Base-by-base conservation (phyloP, 2,113 vertebrate genomes). In the Barbus barbus region DNA sequence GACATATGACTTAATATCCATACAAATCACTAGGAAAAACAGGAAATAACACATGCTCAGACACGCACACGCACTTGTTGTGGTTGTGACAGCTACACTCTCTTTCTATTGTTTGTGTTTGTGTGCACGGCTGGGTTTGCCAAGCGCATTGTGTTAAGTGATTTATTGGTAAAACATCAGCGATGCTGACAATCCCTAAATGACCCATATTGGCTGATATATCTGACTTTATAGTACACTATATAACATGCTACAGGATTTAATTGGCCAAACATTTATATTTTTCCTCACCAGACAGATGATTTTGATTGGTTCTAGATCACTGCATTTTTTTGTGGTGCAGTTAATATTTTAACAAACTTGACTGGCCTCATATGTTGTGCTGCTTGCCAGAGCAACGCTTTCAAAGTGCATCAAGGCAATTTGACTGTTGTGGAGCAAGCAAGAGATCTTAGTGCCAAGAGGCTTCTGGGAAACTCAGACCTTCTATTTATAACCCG, bases 401-500 rank as follows among this genome's bases (percentile, higher is more conserved):
- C 31, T 67, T 81, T 51, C 41, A 3, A 3, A 48, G 24, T 22
- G 18, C 26, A 67, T 81, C 61, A 67, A 28, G 18, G n/a, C 38
- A 48, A 28, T 44, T 16, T 26, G 56, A 79, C 76, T 11, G n/a
- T 78, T 79, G 56, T 61, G 77, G 53, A 63, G 22, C 7, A 63
- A 41, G 58, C n/a, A 79, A 18, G 56, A 1, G 41, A 80, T 65
- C 24, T 67, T 65, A 31, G 60, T 80, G 78, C 78, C 78, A 80
- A 67, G 78, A 80, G 41, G 26, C 58, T 48, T 80, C 78, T 80
- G 78, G 60, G 60, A 80, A 80, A 80, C 38, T 67, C 78, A 81
- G 78, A 65, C 61, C 38, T 81, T 81, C 78, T 81, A 81, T 81
- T 81, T 81, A 81, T 81, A 67, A 22, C 41, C 18, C 11, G 5